Evolutionary conservation across 2,797 vertebrate species (phyloP).

Genomic region (Coregonus suidteri): DNA sequence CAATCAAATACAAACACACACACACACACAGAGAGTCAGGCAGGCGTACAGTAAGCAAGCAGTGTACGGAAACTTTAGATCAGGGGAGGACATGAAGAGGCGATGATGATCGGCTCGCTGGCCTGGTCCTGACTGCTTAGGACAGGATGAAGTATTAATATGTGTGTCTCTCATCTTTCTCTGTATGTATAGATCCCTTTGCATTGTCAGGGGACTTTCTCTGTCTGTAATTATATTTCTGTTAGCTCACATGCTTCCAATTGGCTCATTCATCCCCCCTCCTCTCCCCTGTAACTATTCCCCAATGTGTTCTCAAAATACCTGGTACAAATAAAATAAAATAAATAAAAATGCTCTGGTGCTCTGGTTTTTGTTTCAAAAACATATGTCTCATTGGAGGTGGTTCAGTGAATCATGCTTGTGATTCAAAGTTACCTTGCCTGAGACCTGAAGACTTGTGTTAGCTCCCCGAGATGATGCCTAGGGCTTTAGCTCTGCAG

Average conservation of each 20-base stretch:
- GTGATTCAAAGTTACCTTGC: neutral
- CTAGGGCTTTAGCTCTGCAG: neutral
- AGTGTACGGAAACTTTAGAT: slow-evolving; percentile 61
- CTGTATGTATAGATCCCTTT: slow-evolving; percentile 61
- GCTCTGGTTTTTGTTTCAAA: neutral
- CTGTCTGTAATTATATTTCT: slow-evolving; percentile 51
- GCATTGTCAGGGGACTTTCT: slow-evolving; percentile 54
- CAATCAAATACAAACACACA: neutral
- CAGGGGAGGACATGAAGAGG: slow-evolving; percentile 44
- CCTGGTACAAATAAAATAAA: too few relatives aligned
- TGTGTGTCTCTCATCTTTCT: slow-evolving; percentile 61
- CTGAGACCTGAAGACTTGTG: neutral
- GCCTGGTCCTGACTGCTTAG: slow-evolving; percentile 22
- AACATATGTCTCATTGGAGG: neutral
- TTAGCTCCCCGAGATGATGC: neutral
- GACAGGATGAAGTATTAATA: slow-evolving; percentile 1
- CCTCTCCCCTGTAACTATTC: too few relatives aligned
- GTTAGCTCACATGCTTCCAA: too few relatives aligned
- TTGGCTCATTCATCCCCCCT: too few relatives aligned
- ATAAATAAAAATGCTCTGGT: neutral
- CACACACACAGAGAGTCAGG: neutral
- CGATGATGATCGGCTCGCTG: too few relatives aligned
- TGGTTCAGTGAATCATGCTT: neutral
- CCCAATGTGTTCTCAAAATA: too few relatives aligned
- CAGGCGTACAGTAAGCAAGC: slow-evolving; percentile 31